phyloP scores from a whole-genome alignment of 2,888 invertebrate genomes.

The Metalampra italica region DNA sequence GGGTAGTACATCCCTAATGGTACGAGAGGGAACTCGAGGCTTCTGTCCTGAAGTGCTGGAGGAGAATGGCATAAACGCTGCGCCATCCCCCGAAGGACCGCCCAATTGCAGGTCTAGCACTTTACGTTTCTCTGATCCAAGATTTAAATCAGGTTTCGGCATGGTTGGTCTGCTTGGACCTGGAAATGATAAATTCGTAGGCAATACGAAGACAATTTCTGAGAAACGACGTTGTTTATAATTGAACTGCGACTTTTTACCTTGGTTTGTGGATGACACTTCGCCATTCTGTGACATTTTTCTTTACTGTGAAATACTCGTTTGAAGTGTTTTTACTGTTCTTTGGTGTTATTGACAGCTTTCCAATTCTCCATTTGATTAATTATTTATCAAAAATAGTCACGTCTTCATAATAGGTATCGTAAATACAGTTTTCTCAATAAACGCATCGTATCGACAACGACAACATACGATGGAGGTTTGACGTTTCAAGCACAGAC shows the following conservation, averaged over 20 bases:
- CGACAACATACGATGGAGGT: conserved; percentile 27
- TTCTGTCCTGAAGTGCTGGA: conserved; percentile 44
- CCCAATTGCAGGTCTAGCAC: conserved; percentile 78
- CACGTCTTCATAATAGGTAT: conserved; percentile 45
- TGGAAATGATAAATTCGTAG: conserved; percentile 26
- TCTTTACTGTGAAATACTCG: conserved; percentile 32
- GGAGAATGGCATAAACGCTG: conserved; percentile 74
- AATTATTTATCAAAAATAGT: conserved; percentile 32
- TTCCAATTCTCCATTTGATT: conserved; percentile 62
- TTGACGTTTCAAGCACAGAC: background rate
- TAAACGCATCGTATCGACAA: conserved; percentile 31
- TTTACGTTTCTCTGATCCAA: conserved; percentile 76
- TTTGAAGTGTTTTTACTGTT: conserved; percentile 38
- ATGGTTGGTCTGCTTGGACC: conserved; percentile 66
- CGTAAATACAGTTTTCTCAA: conserved; percentile 28
- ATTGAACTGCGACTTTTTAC: conserved; percentile 41
- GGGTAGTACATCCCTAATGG: conserved; percentile 69
- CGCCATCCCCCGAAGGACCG: conserved; percentile 66
- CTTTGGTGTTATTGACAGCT: conserved; percentile 45
- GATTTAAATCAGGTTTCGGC: conserved; percentile 68
- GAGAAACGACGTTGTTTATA: background rate
- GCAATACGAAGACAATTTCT: background rate
- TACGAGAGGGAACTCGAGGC: conserved; percentile 58
- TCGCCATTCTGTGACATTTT: conserved; percentile 86
- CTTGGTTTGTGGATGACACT: conserved; percentile 82